A percentile compares a stretch with the other conserved stretches of the same genome.
Conservation (phyloP, 1,140 invertebrate species). For the Dryas iulia region DNA sequence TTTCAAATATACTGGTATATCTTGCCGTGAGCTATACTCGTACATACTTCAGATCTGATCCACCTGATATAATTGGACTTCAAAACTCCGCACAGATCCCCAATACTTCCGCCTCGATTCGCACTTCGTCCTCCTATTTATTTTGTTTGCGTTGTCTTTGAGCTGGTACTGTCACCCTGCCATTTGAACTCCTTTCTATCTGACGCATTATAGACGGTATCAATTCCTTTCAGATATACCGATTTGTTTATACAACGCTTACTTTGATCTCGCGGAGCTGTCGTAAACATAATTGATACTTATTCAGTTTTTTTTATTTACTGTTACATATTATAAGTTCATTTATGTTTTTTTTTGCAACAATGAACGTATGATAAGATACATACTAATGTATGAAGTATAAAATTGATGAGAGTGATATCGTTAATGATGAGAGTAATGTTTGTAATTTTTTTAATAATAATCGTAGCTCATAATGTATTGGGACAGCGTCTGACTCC, state of each 20-base stretch:
- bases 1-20: too few relatives aligned
- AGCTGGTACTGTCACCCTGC: conserved; percentile 65
- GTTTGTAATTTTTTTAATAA: neutral
- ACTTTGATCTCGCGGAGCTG: conserved; percentile 30
- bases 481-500: too few relatives aligned
- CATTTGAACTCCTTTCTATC: conserved; percentile 73
- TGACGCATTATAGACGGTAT: conserved; percentile 67
- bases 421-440: too few relatives aligned
- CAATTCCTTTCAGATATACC: conserved; percentile 62
- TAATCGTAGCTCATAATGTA: neutral
- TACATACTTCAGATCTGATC: conserved; percentile 21
- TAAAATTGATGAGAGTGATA: too few relatives aligned
- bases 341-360: neutral
- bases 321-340: neutral
- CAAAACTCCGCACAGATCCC: conserved; percentile 73
- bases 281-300: conserved; percentile 28
- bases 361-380: neutral
- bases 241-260: conserved; percentile 45
- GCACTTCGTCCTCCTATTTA: conserved; percentile 71
- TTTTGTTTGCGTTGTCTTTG: conserved; percentile 75
- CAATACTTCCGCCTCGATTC: conserved; percentile 71
- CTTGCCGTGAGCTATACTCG: conserved; percentile 33
- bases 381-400: neutral
- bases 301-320: neutral
- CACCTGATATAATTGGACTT: conserved; percentile 78